Base-by-base conservation (phyloP, 2,113 vertebrate species). In the Agelaius phoeniceus region DNA sequence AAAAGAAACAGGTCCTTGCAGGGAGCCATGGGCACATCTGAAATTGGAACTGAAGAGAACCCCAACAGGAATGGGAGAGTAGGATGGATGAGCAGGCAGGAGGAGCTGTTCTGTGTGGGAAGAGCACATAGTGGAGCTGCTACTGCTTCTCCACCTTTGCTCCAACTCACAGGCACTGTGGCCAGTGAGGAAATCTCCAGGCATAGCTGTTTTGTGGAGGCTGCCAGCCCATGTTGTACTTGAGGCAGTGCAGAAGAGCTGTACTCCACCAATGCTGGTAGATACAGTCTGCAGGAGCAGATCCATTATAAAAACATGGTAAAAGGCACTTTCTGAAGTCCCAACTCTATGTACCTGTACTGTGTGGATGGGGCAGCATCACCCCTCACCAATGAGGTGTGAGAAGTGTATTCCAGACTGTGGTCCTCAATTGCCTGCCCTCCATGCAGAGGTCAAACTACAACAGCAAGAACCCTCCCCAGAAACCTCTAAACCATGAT, bases 81-180 rank as follows among this genome's bases (percentile, higher is more conserved):
- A 3, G 48, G 35, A 20, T 37, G 49, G 17, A 26, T 1, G 0
- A 69, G 23, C 26, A 19, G 66, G n/a, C n/a, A 73, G 63, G 7
- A 49, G 55, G 35, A 10, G 4, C 23, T 37, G 2, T 24, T 88
- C 31, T 2, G 0, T 62, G 37, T 58, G 33, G n/a, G 63, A 77
- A 83, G n/a, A 73, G 54, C 55, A 20, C 27, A 16, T 0, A 20
- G 41, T 37, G 48, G 63, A 73, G 72, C 51, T 83, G 67, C 72
- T 85, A 30, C 58, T 44, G 30, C 67, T 67, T 92, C 48, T 76
- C 71, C 43, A 49, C 17, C 37, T 85, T 62, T 58, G 39, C 57
- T 85, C 48, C 3, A 5, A 2, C 33, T 39, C 13, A 0, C 0
- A 2, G 72, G 22, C 37, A 4, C 30, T 54, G 33, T 0, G 3